Percentiles rank a stretch among this genome's conserved stretches.
These are phyloP conservation scores for Pseudopleuronectes americanus DNA, from an alignment of 2,797 vertebrate species.

Conservation along the genomic window DNA sequence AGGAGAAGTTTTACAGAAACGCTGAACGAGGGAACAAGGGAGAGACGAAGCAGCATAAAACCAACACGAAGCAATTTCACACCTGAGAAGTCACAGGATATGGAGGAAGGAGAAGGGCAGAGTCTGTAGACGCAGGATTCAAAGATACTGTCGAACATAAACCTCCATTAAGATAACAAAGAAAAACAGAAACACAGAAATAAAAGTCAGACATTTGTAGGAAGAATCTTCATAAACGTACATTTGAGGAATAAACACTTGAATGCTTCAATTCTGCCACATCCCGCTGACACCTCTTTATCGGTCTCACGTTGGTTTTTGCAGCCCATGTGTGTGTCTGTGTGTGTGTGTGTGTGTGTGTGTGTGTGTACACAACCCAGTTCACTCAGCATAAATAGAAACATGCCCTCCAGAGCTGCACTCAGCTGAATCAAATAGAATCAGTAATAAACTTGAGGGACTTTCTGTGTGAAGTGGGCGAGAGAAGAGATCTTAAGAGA, in stretches of 20 bases:
- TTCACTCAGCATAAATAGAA: slow-evolving; percentile 43
- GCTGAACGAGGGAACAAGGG: slow-evolving; percentile 17
- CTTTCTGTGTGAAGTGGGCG: slow-evolving; percentile 32
- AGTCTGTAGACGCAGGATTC: slow-evolving; percentile 9
- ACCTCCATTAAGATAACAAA: slow-evolving; percentile 15
- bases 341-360: neutral
- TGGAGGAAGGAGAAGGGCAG: slow-evolving; percentile 9
- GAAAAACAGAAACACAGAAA: slow-evolving; percentile 4
- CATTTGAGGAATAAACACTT: slow-evolving; percentile 9
- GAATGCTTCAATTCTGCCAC: neutral
- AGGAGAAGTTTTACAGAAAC: slow-evolving; percentile 16
- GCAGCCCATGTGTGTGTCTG: slow-evolving; percentile 13
- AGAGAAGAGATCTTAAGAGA: slow-evolving; percentile 38
- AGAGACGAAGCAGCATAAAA: slow-evolving; percentile 5
- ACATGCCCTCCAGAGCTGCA: slow-evolving; percentile 41
- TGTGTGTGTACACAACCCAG: slow-evolving; percentile 14
- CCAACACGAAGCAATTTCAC: slow-evolving; percentile 44
- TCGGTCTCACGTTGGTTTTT: slow-evolving; percentile 21
- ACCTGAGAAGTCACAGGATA: slow-evolving; percentile 40
- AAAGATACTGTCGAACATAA: neutral
- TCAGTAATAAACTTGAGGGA: slow-evolving; percentile 51
- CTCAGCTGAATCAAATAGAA: slow-evolving; percentile 61
- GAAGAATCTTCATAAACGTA: neutral
- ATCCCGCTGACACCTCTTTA: slow-evolving; percentile 23
- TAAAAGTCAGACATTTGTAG: neutral